Evolutionary conservation across 1,140 invertebrate genomes (phyloP).

Genomic region (Heliconius eleuchia): DNA sequence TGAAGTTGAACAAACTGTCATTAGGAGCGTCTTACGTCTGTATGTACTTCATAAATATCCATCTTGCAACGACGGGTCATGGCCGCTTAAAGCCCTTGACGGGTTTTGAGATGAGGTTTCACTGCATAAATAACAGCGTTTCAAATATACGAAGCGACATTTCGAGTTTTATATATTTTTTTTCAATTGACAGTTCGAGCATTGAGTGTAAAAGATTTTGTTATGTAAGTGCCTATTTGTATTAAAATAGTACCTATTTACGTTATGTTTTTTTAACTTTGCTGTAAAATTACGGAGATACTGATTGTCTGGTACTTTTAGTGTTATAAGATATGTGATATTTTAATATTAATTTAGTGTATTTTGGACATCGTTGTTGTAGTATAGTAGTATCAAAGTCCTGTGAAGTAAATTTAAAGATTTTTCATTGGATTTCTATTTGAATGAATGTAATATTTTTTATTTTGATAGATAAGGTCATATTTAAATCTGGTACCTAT

Average conservation of each 20-base stretch:
- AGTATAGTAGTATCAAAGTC: too few species aligned
- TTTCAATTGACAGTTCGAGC: conserved; percentile 6
- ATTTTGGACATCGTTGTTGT: too few species aligned
- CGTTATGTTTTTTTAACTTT: background rate
- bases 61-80: conserved; percentile 66
- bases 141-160: conserved; percentile 11
- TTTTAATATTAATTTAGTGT: too few species aligned
- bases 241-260: too few species aligned
- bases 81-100: conserved; percentile 80
- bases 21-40: conserved; percentile 50
- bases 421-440: too few species aligned
- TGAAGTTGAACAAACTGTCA: conserved; percentile 63
- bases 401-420: too few species aligned
- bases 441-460: too few species aligned
- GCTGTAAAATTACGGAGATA: background rate
- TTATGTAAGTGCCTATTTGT: conserved; percentile 1
- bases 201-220: background rate
- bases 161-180: conserved; percentile 1
- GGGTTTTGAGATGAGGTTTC: conserved; percentile 56
- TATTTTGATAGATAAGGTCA: too few species aligned
- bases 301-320: too few species aligned
- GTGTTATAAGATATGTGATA: too few species aligned
- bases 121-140: conserved; percentile 59
- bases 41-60: conserved; percentile 49
- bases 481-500: too few species aligned